Evolutionary conservation across 1,140 invertebrate genomes (phyloP), one percentile per base, ranked within the genome.

Genomic region (Ceratina australensis): DNA sequence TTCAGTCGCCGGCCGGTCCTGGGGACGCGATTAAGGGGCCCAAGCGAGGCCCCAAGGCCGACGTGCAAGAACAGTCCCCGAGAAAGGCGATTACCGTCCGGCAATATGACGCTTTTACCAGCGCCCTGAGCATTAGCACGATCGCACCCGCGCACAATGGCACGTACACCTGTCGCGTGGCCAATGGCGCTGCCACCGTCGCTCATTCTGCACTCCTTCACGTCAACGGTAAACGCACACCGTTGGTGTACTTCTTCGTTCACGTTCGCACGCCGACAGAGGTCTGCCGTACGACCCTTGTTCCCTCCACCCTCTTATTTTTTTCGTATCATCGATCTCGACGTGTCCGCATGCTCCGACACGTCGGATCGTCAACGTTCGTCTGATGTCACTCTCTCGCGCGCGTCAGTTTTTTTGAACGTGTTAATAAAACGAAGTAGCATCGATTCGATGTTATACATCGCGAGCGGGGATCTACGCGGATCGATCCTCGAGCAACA

Each of bases 131-230:
- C 90, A 94, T 95, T 90, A 93, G 91, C 90, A 93, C 92, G 87
- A 94, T 95, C 78, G 93, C 93, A 84, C 93, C 94, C 78, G 92
- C 92, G 82, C 95, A 95, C 92, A 93, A 94, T 87, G 95, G 95
- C 84, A 95, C 94, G 86, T 96, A 96, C 91, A 95, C 95, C 75
- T 96, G 95, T 90, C 92, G 92, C 79, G 94, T 94, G 79, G 88
- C 92, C 89, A 95, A 95, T 88, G 89, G 92, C 88, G 94, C 93
- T 81, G 94, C 94, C 77, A 93, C 91, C 84, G 93, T 94, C 89
- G 91, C 92, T 89, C 93, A 94, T 90, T 93, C 93, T 89, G 93
- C 94, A 91, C 92, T 92, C 89, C 93, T 95, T 84, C 91, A 92
- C 90, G 94, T 95, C 88, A 94, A 94, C 92, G 94, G 94, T 94